These are phyloP conservation scores for Drosophila equinoxialis DNA, from an alignment of 1,140 invertebrate genomes.

Conservation along the genomic window DNA sequence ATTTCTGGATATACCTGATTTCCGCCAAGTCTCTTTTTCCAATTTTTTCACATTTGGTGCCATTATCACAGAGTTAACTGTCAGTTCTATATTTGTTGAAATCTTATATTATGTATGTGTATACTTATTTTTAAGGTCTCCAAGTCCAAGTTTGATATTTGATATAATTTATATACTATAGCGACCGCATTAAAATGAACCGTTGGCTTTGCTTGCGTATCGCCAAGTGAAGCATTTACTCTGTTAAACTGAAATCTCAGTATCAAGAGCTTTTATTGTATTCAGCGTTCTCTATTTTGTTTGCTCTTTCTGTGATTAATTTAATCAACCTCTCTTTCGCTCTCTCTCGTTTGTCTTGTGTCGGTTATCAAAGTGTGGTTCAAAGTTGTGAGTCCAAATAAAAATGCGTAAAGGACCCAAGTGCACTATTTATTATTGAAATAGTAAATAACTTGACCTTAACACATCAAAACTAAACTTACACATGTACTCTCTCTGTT, in stretches of 20 bases:
- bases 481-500: too few relatives aligned
- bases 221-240: slow-evolving; percentile 43
- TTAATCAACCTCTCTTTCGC: slow-evolving; percentile 8
- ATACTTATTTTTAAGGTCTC: neutral
- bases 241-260: slow-evolving; percentile 39
- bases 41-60: slow-evolving; percentile 38
- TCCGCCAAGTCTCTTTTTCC: slow-evolving; percentile 52
- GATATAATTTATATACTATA: neutral
- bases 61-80: slow-evolving; percentile 37
- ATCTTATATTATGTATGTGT: neutral
- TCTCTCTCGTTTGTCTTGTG: slow-evolving; percentile 1
- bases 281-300: neutral
- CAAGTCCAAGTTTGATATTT: slow-evolving; percentile 11
- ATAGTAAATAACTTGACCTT: neutral
- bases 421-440: neutral
- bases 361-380: slow-evolving; percentile 22
- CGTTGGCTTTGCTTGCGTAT: slow-evolving; percentile 51
- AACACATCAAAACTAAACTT: too few relatives aligned
- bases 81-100: neutral
- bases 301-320: neutral
- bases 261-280: slow-evolving; percentile 34
- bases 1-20: slow-evolving; percentile 59
- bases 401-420: neutral
- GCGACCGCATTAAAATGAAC: slow-evolving; percentile 5
- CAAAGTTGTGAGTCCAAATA: neutral